Conservation (phyloP, 2,113 vertebrate species). For the Fregetta grallaria region DNA sequence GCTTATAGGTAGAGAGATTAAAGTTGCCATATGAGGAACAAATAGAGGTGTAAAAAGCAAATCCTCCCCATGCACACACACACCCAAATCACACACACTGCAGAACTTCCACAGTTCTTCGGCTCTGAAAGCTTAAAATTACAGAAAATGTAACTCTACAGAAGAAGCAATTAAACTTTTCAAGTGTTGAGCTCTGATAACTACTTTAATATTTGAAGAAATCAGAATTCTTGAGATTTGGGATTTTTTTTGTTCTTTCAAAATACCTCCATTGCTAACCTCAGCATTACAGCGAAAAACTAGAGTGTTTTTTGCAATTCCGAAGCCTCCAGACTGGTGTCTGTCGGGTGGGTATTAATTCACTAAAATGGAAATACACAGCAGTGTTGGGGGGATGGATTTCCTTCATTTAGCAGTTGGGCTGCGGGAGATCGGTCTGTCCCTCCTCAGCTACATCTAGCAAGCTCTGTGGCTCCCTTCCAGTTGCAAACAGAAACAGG, state of each 20-base stretch:
- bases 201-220: not conserved
- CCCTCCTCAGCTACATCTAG: not conserved
- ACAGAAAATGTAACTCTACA: not conserved
- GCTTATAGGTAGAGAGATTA: not conserved
- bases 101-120: not conserved
- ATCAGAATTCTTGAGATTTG: not conserved
- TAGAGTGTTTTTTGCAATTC: not conserved
- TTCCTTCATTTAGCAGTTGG: not conserved
- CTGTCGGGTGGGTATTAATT: not conserved
- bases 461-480: not conserved
- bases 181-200: not conserved
- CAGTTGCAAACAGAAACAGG: accelerated
- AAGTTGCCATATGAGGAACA: not conserved
- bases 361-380: not conserved
- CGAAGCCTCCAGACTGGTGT: not conserved
- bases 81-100: too few relatives aligned
- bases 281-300: not conserved
- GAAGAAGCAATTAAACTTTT: not conserved
- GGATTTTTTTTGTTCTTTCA: not conserved
- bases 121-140: not conserved
- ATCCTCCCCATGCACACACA: accelerated
- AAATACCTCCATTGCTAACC: not conserved
- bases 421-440: accelerated
- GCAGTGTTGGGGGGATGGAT: not conserved
- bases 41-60: not conserved